phyloP scores from a whole-genome alignment of 2,113 vertebrate genomes.

The Rostratula benghalensis region DNA sequence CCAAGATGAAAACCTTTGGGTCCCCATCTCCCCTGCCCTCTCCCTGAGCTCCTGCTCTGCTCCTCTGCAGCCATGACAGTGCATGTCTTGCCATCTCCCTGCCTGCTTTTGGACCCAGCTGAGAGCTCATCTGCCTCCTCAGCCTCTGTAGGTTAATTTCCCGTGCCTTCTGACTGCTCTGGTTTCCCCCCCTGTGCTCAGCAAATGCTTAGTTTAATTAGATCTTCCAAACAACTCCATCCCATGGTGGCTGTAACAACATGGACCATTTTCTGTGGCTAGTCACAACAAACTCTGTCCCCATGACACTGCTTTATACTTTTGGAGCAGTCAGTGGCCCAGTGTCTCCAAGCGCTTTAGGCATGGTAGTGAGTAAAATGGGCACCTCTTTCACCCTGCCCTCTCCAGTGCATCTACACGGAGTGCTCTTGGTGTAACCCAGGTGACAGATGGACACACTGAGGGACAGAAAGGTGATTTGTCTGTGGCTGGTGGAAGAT shows the following conservation, averaged over 20 bases:
- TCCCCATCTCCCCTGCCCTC: not conserved
- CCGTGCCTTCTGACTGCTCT: not conserved
- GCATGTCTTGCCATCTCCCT: not conserved
- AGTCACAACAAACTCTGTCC: not conserved
- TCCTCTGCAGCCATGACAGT: not conserved
- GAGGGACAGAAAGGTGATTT: not conserved
- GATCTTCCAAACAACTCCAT: constrained; percentile 1
- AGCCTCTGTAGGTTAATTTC: not conserved
- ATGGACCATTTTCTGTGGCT: constrained; percentile 4
- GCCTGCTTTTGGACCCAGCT: not conserved
- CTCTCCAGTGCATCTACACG: not conserved
- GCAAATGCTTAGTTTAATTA: not conserved
- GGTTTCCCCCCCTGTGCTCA: not conserved
- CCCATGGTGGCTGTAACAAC: not conserved
- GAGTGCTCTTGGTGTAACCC: not conserved
- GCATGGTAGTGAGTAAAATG: not conserved
- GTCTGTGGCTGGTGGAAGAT: not conserved
- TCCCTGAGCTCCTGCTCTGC: not conserved
- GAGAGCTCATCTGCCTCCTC: not conserved
- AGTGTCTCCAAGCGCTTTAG: not conserved
- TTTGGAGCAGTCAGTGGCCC: not conserved
- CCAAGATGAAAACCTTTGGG: not conserved
- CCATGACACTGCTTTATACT: not conserved
- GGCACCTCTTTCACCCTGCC: not conserved
- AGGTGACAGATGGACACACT: not conserved